These are phyloP conservation scores for Nycticebus coucang DNA, from an alignment of 2,113 vertebrate species.

Conservation along the genomic window DNA sequence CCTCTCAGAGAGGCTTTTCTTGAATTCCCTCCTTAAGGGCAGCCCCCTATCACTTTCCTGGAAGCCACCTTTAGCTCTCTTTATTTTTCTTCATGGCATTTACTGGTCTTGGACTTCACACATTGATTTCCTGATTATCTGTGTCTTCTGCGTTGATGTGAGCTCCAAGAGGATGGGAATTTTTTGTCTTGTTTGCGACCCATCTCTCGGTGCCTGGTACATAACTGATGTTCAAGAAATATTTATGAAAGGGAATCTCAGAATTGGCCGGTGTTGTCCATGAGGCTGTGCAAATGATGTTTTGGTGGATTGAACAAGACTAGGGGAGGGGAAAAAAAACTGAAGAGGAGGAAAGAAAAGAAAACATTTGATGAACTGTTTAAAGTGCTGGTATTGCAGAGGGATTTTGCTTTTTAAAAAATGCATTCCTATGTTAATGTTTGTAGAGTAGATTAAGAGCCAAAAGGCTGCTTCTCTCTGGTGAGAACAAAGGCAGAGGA, in stretches of 20 bases:
- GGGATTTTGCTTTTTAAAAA: not conserved
- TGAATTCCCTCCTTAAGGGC: not conserved
- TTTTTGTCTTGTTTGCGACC: not conserved
- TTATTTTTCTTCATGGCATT: not conserved
- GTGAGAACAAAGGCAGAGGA: not conserved
- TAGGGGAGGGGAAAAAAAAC: not conserved
- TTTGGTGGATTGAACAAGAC: not conserved
- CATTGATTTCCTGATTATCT: not conserved
- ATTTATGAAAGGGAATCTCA: not conserved
- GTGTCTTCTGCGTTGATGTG: not conserved
- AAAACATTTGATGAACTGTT: not conserved
- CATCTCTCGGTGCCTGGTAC: not conserved
- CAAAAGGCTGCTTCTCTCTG: not conserved
- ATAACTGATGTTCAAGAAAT: not conserved
- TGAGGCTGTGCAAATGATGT: not conserved
- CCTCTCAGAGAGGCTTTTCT: not conserved
- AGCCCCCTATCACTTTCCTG: not conserved
- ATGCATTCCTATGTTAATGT: not conserved
- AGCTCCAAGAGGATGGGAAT: not conserved
- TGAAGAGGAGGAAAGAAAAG: not conserved
- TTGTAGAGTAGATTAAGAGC: conserved; percentile 22
- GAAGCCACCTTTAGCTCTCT: not conserved
- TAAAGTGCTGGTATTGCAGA: not conserved
- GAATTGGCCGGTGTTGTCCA: not conserved
- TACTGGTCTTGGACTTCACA: not conserved